phyloP scores from a whole-genome alignment of 2,888 invertebrate genomes.

The Eretmocerus hayati region DNA sequence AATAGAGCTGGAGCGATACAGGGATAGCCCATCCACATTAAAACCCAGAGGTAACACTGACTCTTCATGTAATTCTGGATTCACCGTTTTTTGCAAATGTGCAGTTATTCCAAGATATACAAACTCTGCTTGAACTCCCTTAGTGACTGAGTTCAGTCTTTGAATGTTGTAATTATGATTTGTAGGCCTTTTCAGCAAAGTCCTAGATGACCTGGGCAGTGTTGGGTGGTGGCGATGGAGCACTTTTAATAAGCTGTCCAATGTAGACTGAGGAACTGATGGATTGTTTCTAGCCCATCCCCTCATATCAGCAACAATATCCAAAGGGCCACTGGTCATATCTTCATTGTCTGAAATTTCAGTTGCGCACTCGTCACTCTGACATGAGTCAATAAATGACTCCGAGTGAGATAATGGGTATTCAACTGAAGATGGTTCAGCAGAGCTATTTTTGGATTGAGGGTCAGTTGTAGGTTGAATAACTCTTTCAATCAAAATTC shows the following conservation, averaged over 20 bases:
- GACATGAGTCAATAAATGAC: too few species aligned
- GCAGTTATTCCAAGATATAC: not conserved
- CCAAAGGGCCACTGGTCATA: too few species aligned
- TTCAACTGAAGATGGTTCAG: too few species aligned
- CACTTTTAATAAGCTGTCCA: not conserved
- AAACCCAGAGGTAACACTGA: slow-evolving; percentile 1
- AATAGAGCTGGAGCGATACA: slow-evolving; percentile 17
- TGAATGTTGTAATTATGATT: not conserved
- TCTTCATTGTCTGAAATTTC: too few species aligned
- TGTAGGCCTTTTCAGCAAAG: not conserved
- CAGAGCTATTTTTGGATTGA: too few species aligned
- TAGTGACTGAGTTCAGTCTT: not conserved
- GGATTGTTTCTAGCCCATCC: not conserved
- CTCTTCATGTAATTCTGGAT: not conserved
- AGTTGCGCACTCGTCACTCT: too few species aligned
- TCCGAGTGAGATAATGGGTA: too few species aligned
- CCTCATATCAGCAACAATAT: not conserved
- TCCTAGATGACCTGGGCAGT: not conserved
- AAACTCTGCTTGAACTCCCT: not conserved
- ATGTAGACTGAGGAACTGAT: not conserved
- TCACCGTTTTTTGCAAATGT: not conserved
- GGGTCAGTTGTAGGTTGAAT: too few species aligned
- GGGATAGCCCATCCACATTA: slow-evolving; percentile 21
- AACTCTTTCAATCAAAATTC: too few species aligned
- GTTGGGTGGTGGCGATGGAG: not conserved